phyloP scores from a whole-genome alignment of 1,140 invertebrate species.

The Lordiphosa collinella region DNA sequence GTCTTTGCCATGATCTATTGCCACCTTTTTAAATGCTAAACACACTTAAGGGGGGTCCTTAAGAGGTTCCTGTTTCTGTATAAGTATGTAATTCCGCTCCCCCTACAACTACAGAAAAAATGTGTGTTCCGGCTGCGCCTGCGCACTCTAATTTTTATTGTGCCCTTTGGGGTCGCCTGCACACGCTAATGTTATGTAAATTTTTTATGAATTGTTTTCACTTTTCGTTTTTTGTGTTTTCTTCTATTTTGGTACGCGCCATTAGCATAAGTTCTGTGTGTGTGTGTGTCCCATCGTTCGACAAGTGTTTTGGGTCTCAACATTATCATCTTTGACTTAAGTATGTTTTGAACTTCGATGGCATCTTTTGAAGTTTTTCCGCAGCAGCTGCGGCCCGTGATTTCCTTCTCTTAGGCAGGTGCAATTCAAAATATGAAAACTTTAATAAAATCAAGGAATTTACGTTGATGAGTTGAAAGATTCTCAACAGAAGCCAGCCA shows the following conservation, averaged over 20 bases:
- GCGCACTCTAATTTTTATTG: constrained; percentile 73
- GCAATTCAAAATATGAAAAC: background rate
- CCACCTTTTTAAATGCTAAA: constrained; percentile 23
- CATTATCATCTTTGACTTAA: constrained; percentile 5
- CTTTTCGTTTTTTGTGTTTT: constrained; percentile 26
- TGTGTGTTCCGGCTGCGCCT: constrained; percentile 25
- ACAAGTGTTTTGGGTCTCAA: constrained; percentile 4
- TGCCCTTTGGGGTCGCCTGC: constrained; percentile 9
- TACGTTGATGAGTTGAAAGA: background rate
- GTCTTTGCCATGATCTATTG: constrained; percentile 55
- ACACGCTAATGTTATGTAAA: constrained; percentile 32
- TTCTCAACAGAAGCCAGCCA: constrained; percentile 19
- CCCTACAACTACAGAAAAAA: background rate
- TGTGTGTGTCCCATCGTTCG: constrained; percentile 11
- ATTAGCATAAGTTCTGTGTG: constrained; percentile 62
- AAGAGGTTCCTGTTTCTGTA: constrained; percentile 37
- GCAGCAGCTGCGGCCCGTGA: constrained; percentile 1
- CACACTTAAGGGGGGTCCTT: constrained; percentile 21
- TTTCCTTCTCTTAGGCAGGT: constrained; percentile 1
- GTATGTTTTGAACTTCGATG: constrained; percentile 6
- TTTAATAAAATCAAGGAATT: background rate
- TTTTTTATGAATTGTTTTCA: constrained; percentile 66
- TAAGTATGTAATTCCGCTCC: background rate
- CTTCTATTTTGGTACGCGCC: constrained; percentile 66
- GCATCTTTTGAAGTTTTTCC: constrained; percentile 8